Evolutionary conservation across 2,888 invertebrate genomes (phyloP), one percentile per base, ranked within the genome.

Genomic region (Acanthosoma haemorrhoidale): DNA sequence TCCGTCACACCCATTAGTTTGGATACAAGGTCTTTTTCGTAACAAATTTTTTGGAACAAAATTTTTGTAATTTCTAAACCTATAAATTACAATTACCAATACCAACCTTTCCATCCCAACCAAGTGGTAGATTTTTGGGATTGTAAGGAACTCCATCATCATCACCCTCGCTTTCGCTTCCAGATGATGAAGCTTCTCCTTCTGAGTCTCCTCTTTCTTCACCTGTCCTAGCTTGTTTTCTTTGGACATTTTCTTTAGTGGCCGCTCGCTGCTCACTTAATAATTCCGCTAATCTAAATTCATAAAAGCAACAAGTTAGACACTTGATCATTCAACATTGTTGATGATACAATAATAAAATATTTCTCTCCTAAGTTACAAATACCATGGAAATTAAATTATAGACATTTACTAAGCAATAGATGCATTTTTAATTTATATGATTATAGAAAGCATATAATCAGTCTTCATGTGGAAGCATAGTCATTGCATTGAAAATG

Each of bases 91-190:
- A 32, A 32, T 61, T 51, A 11, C 21, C 15, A 21, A 60, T 36
- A 21, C 21, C 43, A 78, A 89, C 90, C 84, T 97, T 98, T 69
- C 97, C 97, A 81, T 98, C 98, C 97, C 97, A 99, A 0, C 98
- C 99, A 0, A 99, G 86, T 0, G 99, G 99, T 69, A 99, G 82
- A 82, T 99, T 99, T 82, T 99, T 99, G 0, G 99, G 99, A 83
- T 99, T 99, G 80, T 99, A 99, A 0, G 98, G 98, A 34, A 98
- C 94, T 73, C 84, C 83, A 74, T 96, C 94, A 75, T 94, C 94
- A 72, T 88, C 88, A 76, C 93, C 93, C 72, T 95, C 92, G 74
- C 84, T 84, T 58, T 92, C 91, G 60, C 89, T 90, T 74, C 87
- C 87, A 61, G 85, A 84, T 4, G 86, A 94, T 76, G 92, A 92